Percentiles rank a stretch among this genome's conserved stretches.
These are phyloP conservation scores for Gadus chalcogrammus DNA, from an alignment of 2,113 vertebrate genomes.

Conservation along the genomic window DNA sequence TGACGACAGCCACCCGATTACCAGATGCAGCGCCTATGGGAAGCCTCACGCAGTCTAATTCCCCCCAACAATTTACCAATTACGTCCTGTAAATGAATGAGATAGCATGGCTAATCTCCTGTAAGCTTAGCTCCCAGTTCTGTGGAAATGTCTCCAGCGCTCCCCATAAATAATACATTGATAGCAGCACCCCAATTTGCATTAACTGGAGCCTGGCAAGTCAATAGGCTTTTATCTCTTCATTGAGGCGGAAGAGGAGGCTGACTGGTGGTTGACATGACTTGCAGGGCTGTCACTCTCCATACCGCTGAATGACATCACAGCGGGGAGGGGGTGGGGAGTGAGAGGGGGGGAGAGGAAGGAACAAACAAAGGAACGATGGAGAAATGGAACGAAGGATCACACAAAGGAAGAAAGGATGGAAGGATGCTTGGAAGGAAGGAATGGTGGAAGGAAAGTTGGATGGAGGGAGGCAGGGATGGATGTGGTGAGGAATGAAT, in stretches of 20 bases:
- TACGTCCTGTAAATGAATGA: conserved; percentile 73
- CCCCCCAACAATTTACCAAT: conserved; percentile 71
- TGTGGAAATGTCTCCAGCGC: conserved; percentile 68
- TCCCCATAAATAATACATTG: conserved; percentile 74
- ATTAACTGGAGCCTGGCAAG: conserved; percentile 72
- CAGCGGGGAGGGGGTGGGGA: conserved; percentile 32
- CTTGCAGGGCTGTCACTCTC: conserved; percentile 62
- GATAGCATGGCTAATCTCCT: conserved; percentile 76
- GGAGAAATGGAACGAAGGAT: not conserved
- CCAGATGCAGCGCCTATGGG: conserved; percentile 59
- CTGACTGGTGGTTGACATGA: conserved; percentile 57
- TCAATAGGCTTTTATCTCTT: conserved; percentile 75
- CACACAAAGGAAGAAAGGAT: no score
- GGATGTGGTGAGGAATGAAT: no score
- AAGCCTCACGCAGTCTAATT: conserved; percentile 67
- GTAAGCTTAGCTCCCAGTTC: conserved; percentile 75
- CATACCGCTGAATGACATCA: conserved; percentile 46
- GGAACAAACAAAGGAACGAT: conserved; percentile 12
- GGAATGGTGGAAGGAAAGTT: no score
- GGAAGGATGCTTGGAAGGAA: no score
- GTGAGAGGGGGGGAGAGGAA: not conserved
- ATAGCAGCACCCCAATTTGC: conserved; percentile 72
- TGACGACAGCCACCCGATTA: conserved; percentile 65
- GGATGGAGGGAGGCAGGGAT: no score
- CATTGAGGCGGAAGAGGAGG: conserved; percentile 63